Conservation (phyloP, 2,113 vertebrate species). For the Paramisgurnus dabryanus region DNA sequence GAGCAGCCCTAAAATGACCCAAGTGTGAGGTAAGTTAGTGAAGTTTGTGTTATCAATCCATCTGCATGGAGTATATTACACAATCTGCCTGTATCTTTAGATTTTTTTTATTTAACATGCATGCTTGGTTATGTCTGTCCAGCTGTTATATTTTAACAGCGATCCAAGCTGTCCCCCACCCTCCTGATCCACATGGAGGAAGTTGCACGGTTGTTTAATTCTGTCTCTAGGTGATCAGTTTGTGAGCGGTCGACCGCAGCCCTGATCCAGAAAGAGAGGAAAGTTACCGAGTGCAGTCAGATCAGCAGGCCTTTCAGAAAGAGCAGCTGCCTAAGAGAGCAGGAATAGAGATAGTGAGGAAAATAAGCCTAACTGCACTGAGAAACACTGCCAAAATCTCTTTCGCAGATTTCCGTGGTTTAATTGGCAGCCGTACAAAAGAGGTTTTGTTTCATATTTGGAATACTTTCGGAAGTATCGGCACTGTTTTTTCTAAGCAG, state of each 20-base stretch:
- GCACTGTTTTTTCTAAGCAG: conserved; percentile 11
- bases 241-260: neutral
- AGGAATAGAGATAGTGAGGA: neutral
- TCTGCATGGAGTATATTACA: neutral
- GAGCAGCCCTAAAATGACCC: too few species aligned
- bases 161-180: neutral
- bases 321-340: neutral
- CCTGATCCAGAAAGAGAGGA: conserved; percentile 20
- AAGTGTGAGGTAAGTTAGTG: neutral
- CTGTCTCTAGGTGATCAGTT: conserved; percentile 18
- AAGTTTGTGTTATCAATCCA: conserved; percentile 10
- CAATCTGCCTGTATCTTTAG: neutral
- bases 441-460: conserved; percentile 44
- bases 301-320: neutral
- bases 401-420: conserved; percentile 28
- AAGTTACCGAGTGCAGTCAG: conserved; percentile 29
- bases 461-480: conserved; percentile 21
- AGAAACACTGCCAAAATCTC: conserved; percentile 19
- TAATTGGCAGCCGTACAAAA: conserved; percentile 20
- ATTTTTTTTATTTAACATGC: neutral
- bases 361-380: neutral
- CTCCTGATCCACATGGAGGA: conserved; percentile 4
- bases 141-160: conserved; percentile 11
- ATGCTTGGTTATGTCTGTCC: neutral
- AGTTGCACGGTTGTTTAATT: conserved; percentile 27